Evolutionary conservation across 2,888 invertebrate genomes (phyloP).

Genomic region (Pedicia rivosa): DNA sequence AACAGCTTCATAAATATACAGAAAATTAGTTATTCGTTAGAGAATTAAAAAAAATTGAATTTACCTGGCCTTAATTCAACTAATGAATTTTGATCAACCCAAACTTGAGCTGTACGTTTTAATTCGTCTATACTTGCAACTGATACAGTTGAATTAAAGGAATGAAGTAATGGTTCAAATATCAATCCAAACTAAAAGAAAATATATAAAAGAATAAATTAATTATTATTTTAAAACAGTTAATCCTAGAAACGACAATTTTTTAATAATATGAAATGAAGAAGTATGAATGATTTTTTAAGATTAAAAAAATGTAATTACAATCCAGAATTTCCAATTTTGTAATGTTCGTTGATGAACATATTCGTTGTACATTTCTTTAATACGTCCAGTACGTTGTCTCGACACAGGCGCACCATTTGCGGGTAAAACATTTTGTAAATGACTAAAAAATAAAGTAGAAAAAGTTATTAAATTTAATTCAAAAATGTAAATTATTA

Average conservation of each 20-base stretch:
- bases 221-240: constrained; percentile 13
- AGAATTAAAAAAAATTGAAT: constrained; percentile 9
- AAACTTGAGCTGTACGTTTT: constrained; percentile 77
- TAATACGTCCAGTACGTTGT: constrained; percentile 77
- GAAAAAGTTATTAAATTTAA: neutral
- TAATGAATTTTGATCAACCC: constrained; percentile 93
- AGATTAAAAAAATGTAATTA: constrained; percentile 37
- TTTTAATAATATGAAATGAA: neutral
- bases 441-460: constrained; percentile 46
- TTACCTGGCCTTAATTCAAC: constrained; percentile 86
- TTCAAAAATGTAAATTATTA: neutral
- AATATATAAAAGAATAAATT: constrained; percentile 28
- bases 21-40: constrained; percentile 3
- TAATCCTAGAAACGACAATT: neutral
- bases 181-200: constrained; percentile 72
- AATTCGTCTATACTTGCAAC: constrained; percentile 83
- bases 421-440: constrained; percentile 87
- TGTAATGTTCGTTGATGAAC: constrained; percentile 70
- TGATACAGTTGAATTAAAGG: constrained; percentile 84
- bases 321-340: constrained; percentile 99
- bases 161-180: constrained; percentile 73
- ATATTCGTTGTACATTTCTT: constrained; percentile 87
- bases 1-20: constrained; percentile 50
- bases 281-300: neutral
- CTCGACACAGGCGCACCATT: constrained; percentile 89